These are phyloP conservation scores for Laticauda colubrina DNA, from an alignment of 2,113 vertebrate genomes.

Conservation along the genomic window DNA sequence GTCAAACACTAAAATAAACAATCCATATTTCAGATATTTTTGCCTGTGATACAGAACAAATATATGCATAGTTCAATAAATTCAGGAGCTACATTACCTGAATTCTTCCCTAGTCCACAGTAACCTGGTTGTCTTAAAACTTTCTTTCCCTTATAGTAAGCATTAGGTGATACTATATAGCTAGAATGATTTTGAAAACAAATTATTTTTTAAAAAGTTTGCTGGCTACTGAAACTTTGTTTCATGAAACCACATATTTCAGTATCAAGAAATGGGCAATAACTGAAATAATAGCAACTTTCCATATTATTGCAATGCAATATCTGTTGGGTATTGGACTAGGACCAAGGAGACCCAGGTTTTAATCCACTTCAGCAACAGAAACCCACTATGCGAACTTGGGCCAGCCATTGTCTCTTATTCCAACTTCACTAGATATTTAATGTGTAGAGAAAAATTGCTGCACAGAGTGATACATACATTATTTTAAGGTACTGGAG, in stretches of 20 bases:
- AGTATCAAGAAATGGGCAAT: not conserved
- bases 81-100: not conserved
- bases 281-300: not conserved
- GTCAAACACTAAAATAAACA: not conserved
- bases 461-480: not conserved
- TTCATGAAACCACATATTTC: not conserved
- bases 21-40: slow-evolving; percentile 2
- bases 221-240: not conserved
- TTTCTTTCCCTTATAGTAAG: not conserved
- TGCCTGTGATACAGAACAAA: not conserved
- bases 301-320: not conserved
- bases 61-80: not conserved
- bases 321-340: not conserved
- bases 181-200: not conserved
- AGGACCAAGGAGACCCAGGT: not conserved
- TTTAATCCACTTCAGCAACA: not conserved
- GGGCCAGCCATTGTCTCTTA: not conserved
- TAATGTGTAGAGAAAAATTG: not conserved
- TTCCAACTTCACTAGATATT: not conserved
- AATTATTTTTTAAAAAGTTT: not conserved
- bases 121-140: not conserved
- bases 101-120: not conserved
- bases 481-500: not conserved
- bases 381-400: not conserved
- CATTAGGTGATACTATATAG: not conserved